A percentile compares a stretch with the other conserved stretches of the same genome.
These are phyloP conservation scores for Anabas testudineus DNA, from an alignment of 2,797 vertebrate species.

Conservation along the genomic window DNA sequence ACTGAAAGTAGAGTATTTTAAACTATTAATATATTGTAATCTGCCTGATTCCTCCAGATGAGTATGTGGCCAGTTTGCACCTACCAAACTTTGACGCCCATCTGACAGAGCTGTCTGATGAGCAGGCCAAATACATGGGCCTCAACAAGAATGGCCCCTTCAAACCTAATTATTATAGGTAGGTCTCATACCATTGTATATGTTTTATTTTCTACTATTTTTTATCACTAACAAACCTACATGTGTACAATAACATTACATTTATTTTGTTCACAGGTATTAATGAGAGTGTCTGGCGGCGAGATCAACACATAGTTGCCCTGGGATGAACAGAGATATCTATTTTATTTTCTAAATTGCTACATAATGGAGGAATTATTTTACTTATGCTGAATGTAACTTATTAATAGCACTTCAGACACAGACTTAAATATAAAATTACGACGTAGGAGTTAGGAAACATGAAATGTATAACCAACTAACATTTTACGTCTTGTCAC, in stretches of 20 bases:
- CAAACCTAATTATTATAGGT: conserved; percentile 99
- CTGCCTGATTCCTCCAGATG: conserved; percentile 83
- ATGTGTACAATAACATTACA: conserved; percentile 11
- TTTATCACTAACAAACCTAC: not conserved
- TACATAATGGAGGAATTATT: conserved; percentile 82
- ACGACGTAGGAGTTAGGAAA: conserved; percentile 41
- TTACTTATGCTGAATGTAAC: conserved; percentile 83
- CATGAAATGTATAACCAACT: conserved; percentile 67
- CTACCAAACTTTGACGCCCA: conserved; percentile 97
- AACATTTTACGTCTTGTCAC: conserved; percentile 71
- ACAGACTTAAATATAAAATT: conserved; percentile 61
- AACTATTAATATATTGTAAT: not conserved
- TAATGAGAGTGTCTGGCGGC: conserved; percentile 66
- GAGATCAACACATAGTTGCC: conserved; percentile 60
- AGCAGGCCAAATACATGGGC: conserved; percentile 98
- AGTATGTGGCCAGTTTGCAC: conserved; percentile 97
- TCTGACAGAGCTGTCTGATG: conserved; percentile 95
- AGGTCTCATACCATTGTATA: not conserved
- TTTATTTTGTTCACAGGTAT: conserved; percentile 79
- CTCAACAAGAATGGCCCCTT: conserved; percentile 99
- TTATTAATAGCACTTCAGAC: conserved; percentile 74
- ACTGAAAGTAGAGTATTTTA: not conserved
- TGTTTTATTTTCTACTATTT: not conserved
- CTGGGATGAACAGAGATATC: conserved; percentile 80
- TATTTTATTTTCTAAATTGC: conserved; percentile 84